phyloP scores from a whole-genome alignment of 2,113 vertebrate genomes.

The Parus major region DNA sequence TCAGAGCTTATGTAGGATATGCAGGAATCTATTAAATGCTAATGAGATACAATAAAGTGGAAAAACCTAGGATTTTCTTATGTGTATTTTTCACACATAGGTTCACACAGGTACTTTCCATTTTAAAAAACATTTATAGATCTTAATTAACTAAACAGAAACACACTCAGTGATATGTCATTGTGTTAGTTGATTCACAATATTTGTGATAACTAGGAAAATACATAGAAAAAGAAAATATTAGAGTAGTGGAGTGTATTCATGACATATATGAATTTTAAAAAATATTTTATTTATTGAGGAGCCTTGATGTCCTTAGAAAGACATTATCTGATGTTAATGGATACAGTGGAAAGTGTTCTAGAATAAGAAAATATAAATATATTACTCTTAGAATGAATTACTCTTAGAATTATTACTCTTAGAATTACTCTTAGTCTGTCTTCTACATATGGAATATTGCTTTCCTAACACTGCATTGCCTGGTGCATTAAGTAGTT shows the following conservation, averaged over 20 bases:
- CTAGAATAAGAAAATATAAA: background rate
- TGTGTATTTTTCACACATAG: background rate
- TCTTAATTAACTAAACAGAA: background rate
- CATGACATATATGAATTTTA: background rate
- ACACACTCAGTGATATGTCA: background rate
- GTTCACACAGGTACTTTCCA: background rate
- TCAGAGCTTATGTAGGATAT: rapidly evolving
- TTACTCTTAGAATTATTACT: background rate
- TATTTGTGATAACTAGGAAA: background rate
- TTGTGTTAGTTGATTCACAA: background rate
- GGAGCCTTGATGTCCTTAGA: background rate
- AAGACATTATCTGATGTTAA: background rate
- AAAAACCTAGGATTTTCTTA: background rate
- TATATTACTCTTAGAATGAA: background rate
- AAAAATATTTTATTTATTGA: background rate
- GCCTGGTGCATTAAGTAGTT: background rate
- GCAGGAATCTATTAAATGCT: background rate
- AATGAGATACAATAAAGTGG: background rate
- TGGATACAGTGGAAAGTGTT: background rate
- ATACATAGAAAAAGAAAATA: background rate
- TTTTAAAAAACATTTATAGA: background rate
- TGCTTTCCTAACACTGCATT: background rate
- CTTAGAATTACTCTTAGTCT: background rate
- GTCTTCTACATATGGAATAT: background rate
- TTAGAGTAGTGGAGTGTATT: background rate